Percentiles rank a stretch among this genome's conserved stretches.
These are phyloP conservation scores for Macroramphosus scolopax DNA, from an alignment of 2,797 vertebrate species.

Conservation along the genomic window DNA sequence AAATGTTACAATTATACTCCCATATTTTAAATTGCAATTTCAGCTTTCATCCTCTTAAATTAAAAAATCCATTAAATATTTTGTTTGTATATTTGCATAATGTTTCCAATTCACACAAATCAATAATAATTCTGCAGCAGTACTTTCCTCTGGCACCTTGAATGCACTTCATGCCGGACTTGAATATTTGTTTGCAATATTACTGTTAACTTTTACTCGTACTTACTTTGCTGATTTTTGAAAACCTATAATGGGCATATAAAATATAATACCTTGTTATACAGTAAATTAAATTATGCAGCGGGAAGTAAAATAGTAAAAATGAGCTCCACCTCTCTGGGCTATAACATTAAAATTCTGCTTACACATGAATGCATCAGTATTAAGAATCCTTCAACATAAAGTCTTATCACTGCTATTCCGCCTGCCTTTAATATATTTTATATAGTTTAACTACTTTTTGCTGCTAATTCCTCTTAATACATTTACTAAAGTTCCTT, in stretches of 20 bases:
- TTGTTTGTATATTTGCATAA: no score
- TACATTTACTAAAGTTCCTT: not conserved
- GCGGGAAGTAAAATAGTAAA: conserved; percentile 30
- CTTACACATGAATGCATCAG: conserved; percentile 19
- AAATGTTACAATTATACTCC: no score
- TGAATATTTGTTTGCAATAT: conserved; percentile 1
- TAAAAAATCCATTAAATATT: no score
- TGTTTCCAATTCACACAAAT: no score
- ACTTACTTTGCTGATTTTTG: conserved; percentile 19
- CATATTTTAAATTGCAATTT: no score
- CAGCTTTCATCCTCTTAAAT: no score
- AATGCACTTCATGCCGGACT: no score
- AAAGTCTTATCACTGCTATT: conserved; percentile 12
- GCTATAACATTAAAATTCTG: conserved; percentile 31
- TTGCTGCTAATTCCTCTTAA: conserved; percentile 1
- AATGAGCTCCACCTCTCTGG: conserved; percentile 19
- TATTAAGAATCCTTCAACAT: conserved; percentile 25
- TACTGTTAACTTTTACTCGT: not conserved
- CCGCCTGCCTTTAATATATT: conserved; percentile 2
- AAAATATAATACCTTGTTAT: conserved; percentile 34
- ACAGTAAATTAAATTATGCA: conserved; percentile 36
- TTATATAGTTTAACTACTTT: conserved; percentile 15
- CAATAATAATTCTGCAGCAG: no score
- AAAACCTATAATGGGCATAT: conserved; percentile 29
- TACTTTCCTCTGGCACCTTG: no score